Conservation (phyloP, 2,888 invertebrate species). For the Platycheirus rosarum region DNA sequence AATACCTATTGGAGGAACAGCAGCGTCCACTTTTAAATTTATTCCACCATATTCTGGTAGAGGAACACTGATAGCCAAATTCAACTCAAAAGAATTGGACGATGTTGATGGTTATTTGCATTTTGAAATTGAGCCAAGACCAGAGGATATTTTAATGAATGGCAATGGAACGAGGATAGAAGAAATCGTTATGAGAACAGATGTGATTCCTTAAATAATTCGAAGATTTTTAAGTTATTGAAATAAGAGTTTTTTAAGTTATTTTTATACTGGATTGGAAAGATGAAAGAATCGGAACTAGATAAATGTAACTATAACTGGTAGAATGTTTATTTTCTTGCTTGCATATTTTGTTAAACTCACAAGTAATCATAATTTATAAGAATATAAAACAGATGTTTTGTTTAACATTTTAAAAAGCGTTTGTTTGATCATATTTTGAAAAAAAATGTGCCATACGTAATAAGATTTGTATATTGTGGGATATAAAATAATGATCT, state of each 20-base stretch:
- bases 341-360: slow-evolving; percentile 13
- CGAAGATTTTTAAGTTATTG: slow-evolving; percentile 11
- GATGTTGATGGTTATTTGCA: slow-evolving; percentile 95
- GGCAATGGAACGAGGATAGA: slow-evolving; percentile 76
- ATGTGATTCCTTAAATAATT: slow-evolving; percentile 81
- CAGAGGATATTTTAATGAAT: slow-evolving; percentile 80
- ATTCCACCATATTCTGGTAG: slow-evolving; percentile 91
- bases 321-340: too few species aligned
- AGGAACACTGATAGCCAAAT: slow-evolving; percentile 93
- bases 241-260: not conserved
- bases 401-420: too few species aligned
- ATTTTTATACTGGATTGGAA: not conserved
- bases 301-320: too few species aligned
- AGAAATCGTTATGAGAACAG: slow-evolving; percentile 79
- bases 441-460: too few species aligned
- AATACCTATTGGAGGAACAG: slow-evolving; percentile 86
- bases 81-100: slow-evolving; percentile 92
- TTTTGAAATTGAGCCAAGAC: slow-evolving; percentile 86
- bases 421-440: too few species aligned
- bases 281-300: too few species aligned
- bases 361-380: slow-evolving; percentile 1
- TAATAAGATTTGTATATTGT: too few species aligned
- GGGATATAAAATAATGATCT: too few species aligned
- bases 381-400: not conserved
- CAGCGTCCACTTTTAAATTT: slow-evolving; percentile 89